Conservation (phyloP, 2,113 vertebrate genomes). For the Erythrocercus mccallii region DNA sequence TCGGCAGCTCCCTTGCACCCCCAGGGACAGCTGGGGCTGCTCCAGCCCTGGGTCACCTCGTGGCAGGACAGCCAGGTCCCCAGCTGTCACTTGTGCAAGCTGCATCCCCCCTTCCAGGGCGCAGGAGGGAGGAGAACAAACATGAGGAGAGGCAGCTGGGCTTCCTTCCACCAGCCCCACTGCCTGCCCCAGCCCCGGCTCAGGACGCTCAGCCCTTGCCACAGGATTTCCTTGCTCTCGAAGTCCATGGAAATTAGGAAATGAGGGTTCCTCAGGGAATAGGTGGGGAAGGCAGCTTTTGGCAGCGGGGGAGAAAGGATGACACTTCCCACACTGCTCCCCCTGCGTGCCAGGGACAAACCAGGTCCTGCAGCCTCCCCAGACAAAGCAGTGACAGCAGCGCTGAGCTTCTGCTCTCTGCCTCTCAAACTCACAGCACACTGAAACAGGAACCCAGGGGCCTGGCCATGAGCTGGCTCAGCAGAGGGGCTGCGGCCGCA, state of each 20-base stretch:
- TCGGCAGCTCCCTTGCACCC: background rate
- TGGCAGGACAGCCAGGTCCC: background rate
- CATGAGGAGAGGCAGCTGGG: background rate
- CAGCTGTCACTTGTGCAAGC: constrained; percentile 28
- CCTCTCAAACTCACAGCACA: background rate
- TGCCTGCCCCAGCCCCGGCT: background rate
- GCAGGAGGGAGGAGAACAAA: background rate
- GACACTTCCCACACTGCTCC: background rate
- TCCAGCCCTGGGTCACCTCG: background rate
- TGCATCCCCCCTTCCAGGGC: background rate
- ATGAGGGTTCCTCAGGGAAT: constrained; percentile 5
- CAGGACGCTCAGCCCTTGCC: background rate
- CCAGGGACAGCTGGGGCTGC: background rate
- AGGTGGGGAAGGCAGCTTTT: constrained; percentile 9
- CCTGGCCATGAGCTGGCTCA: background rate
- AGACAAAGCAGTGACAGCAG: background rate
- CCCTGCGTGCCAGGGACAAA: rapidly evolving
- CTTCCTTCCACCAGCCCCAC: background rate
- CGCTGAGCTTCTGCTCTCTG: background rate
- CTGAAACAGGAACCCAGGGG: background rate
- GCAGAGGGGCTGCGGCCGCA: background rate
- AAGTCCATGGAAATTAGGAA: constrained; percentile 30
- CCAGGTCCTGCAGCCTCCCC: background rate
- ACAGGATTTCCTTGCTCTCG: constrained; percentile 57
- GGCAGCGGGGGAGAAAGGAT: background rate